These are phyloP conservation scores for Teleogryllus occipitalis DNA, from an alignment of 1,140 invertebrate genomes.

Conservation along the genomic window DNA sequence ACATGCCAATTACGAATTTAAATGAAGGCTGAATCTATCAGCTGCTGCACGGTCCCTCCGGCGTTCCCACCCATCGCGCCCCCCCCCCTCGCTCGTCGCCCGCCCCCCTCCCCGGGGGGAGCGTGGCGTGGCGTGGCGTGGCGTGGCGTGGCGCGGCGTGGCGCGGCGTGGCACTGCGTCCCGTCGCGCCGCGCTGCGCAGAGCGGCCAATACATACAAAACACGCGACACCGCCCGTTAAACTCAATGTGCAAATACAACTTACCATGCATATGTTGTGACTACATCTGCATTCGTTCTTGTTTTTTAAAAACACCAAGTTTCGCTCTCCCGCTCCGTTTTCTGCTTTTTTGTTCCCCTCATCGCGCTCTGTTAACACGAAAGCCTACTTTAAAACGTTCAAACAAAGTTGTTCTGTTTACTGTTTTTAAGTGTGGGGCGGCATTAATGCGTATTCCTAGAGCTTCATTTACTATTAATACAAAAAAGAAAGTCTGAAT, in stretches of 20 bases:
- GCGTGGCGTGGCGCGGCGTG: neutral
- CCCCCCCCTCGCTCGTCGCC: neutral
- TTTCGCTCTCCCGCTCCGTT: neutral
- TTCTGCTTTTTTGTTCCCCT: neutral
- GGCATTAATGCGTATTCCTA: conserved; percentile 4
- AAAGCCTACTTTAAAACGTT: neutral
- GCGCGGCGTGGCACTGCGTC: neutral
- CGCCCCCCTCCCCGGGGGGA: neutral
- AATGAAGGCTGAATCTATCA: conserved; percentile 4
- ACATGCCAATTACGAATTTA: conserved; percentile 12
- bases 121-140: neutral
- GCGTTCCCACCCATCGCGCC: neutral
- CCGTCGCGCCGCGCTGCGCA: neutral
- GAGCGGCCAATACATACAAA: neutral
- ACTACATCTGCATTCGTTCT: neutral
- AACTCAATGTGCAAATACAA: neutral
- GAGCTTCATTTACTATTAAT: conserved; percentile 5
- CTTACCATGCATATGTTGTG: neutral
- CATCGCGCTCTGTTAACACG: neutral
- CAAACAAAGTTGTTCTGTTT: conserved; percentile 1
- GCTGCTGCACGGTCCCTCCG: neutral
- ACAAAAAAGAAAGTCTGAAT: neutral
- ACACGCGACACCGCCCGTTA: neutral
- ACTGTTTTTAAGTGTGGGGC: neutral
- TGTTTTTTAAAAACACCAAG: conserved; percentile 5